Percentiles rank a stretch among this genome's conserved stretches.
These are phyloP conservation scores for Aculops lycopersici DNA, from an alignment of 1,140 invertebrate genomes.

Conservation along the genomic window DNA sequence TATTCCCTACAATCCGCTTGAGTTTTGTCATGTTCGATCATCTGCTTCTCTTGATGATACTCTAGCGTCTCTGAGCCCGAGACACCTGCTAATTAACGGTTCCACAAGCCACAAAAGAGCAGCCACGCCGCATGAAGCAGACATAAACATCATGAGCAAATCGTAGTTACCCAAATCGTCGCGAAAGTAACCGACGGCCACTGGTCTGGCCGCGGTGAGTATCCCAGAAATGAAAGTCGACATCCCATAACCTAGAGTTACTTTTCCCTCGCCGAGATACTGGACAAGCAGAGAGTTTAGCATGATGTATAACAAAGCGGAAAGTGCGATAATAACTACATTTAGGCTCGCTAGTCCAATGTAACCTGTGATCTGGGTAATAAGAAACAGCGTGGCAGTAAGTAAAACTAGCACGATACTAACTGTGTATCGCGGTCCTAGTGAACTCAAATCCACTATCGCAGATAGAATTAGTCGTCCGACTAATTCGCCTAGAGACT, in stretches of 20 bases:
- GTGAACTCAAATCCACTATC: slow-evolving; percentile 8
- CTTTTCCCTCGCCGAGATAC: slow-evolving; percentile 7
- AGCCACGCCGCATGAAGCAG: slow-evolving; percentile 6
- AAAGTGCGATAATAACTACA: slow-evolving; percentile 1
- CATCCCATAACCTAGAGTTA: slow-evolving; percentile 9
- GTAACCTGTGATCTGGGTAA: slow-evolving; percentile 3
- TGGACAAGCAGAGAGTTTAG: slow-evolving; percentile 9
- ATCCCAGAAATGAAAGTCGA: slow-evolving; percentile 7
- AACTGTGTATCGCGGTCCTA: slow-evolving; percentile 8
- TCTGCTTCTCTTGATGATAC: too few relatives aligned
- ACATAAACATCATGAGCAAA: slow-evolving; percentile 8
- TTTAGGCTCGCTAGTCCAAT: neutral
- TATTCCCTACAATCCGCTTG: too few relatives aligned
- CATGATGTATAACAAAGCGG: slow-evolving; percentile 9
- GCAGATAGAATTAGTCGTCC: slow-evolving; percentile 9
- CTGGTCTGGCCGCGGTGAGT: slow-evolving; percentile 6
- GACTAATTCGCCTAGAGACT: slow-evolving; percentile 9
- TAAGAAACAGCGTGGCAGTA: slow-evolving; percentile 4
- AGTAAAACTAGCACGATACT: slow-evolving; percentile 7
- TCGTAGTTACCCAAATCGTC: slow-evolving; percentile 9
- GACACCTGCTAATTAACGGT: too few relatives aligned
- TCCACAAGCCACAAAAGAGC: slow-evolving; percentile 10
- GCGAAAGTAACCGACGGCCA: slow-evolving; percentile 10
- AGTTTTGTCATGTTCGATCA: too few relatives aligned
- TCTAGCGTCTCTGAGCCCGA: too few relatives aligned